Evolutionary conservation across 2,888 invertebrate species (phyloP).

Genomic region (Xanthostigma xanthostigma): DNA sequence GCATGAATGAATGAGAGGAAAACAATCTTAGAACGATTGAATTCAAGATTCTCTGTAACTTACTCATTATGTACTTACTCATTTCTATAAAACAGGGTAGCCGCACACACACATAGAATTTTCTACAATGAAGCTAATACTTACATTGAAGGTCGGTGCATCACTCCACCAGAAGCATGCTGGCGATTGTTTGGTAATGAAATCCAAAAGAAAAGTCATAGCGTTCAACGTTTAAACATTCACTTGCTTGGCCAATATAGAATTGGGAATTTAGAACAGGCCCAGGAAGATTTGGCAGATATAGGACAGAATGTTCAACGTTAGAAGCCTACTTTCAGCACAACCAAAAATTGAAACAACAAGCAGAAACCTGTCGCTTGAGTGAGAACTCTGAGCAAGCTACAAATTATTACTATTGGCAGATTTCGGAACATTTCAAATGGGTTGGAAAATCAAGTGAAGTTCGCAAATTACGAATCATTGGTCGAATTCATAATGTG

Average conservation of each 20-base stretch:
- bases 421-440: slow-evolving; percentile 13
- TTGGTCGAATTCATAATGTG: slow-evolving; percentile 17
- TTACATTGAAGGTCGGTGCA: slow-evolving; percentile 2
- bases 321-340: slow-evolving; percentile 15
- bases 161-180: slow-evolving; percentile 19
- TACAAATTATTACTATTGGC: slow-evolving; percentile 12
- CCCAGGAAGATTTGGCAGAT: slow-evolving; percentile 5
- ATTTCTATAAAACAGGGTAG: too few species aligned
- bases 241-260: slow-evolving; percentile 10
- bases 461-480: background rate
- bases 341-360: slow-evolving; percentile 9
- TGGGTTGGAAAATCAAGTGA: slow-evolving; percentile 8
- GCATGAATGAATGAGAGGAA: background rate
- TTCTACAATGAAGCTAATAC: background rate
- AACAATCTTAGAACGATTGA: background rate
- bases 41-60: background rate
- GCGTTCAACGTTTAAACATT: slow-evolving; percentile 13
- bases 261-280: background rate
- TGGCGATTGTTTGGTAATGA: slow-evolving; percentile 17
- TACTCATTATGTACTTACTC: too few species aligned
- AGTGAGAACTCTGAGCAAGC: too few species aligned
- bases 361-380: too few species aligned
- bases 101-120: too few species aligned
- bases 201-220: slow-evolving; percentile 18
- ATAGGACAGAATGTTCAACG: slow-evolving; percentile 8